These are phyloP conservation scores for Regulus satrapa DNA, from an alignment of 2,113 vertebrate species.

Conservation along the genomic window DNA sequence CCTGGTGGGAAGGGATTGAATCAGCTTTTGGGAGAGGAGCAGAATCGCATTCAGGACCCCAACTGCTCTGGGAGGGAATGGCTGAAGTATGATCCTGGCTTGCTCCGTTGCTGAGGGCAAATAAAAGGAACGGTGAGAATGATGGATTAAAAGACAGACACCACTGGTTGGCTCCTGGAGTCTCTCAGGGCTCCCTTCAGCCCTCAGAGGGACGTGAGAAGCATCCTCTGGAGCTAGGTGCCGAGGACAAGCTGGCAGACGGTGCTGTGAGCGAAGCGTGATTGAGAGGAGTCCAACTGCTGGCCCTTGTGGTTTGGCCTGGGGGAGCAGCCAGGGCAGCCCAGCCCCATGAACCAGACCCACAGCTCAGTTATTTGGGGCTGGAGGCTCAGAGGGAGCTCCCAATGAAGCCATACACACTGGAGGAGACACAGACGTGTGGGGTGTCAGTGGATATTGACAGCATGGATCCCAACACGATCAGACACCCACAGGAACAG, in stretches of 20 bases:
- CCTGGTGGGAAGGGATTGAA: neutral
- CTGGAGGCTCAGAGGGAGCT: neutral
- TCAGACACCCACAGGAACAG: rapidly evolving
- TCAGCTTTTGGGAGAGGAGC: neutral
- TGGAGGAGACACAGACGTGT: neutral
- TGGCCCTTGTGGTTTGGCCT: neutral
- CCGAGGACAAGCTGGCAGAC: neutral
- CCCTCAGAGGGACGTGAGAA: neutral
- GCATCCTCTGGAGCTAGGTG: neutral
- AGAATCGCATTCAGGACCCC: neutral
- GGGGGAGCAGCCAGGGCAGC: neutral
- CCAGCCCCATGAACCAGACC: neutral
- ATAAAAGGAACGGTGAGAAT: neutral
- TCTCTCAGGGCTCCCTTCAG: neutral
- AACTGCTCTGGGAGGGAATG: neutral
- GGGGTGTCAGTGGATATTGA: neutral
- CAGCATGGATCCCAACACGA: neutral
- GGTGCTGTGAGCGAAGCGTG: neutral
- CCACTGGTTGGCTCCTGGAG: neutral
- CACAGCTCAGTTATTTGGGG: neutral
- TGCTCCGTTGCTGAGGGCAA: neutral
- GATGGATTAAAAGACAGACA: neutral
- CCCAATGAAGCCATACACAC: neutral
- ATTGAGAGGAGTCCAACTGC: neutral
- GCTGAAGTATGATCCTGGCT: neutral